These are phyloP conservation scores for Pedetes capensis DNA, from an alignment of 2,113 vertebrate species.

Conservation along the genomic window DNA sequence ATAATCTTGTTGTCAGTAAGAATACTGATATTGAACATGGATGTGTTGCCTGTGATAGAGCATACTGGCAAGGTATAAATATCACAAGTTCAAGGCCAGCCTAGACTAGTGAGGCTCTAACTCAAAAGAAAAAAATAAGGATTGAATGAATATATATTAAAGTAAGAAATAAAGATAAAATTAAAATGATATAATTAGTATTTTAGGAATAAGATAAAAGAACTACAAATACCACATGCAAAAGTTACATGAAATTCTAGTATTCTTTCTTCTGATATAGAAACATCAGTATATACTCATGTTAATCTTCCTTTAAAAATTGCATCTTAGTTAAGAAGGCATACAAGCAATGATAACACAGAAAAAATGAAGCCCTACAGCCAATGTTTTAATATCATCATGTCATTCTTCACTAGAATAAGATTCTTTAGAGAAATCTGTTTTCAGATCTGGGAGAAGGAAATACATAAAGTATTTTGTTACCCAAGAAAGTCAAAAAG, in stretches of 20 bases:
- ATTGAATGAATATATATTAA: not conserved
- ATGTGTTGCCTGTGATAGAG: too few species aligned
- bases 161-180: not conserved
- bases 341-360: not conserved
- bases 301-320: not conserved
- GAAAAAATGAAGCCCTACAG: not conserved
- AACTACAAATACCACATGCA: not conserved
- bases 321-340: not conserved
- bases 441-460: not conserved
- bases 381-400: not conserved
- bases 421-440: not conserved
- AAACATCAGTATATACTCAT: not conserved
- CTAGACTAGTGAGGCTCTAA: not conserved
- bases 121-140: too few species aligned
- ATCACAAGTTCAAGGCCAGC: not conserved
- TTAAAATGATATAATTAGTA: not conserved
- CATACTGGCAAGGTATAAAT: too few species aligned
- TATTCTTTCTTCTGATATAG: not conserved
- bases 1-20: not conserved
- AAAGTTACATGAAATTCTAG: not conserved
- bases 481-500: not conserved
- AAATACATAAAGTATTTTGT: not conserved
- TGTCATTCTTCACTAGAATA: not conserved
- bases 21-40: too few species aligned
- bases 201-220: not conserved